Evolutionary conservation across 1,140 invertebrate genomes (phyloP).

Genomic region (Drosophila yakuba): DNA sequence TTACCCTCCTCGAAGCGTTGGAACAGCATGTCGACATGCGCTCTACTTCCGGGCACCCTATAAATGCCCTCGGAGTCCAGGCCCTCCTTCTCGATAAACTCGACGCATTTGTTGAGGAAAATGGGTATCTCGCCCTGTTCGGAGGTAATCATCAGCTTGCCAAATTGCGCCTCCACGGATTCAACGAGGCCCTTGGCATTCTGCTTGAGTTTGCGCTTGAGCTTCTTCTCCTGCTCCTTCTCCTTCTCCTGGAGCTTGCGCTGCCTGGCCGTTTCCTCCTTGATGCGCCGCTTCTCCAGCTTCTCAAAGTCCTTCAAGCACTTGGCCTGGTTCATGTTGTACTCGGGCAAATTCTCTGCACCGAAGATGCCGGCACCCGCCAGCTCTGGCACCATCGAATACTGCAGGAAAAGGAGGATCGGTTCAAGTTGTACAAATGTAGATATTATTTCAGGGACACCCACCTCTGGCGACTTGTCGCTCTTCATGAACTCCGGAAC

Average conservation of each 20-base stretch:
- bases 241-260: slow-evolving; percentile 90
- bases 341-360: slow-evolving; percentile 87
- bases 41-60: slow-evolving; percentile 96
- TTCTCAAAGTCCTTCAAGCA: slow-evolving; percentile 91
- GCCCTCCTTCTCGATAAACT: slow-evolving; percentile 97
- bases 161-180: slow-evolving; percentile 84
- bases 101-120: slow-evolving; percentile 97
- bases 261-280: slow-evolving; percentile 88
- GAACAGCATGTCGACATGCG: slow-evolving; percentile 96
- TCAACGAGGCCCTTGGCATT: slow-evolving; percentile 85
- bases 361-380: slow-evolving; percentile 85
- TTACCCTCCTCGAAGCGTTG: slow-evolving; percentile 95
- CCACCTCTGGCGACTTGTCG: slow-evolving; percentile 89
- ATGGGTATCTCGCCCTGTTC: slow-evolving; percentile 94
- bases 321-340: slow-evolving; percentile 89
- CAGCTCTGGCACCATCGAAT: slow-evolving; percentile 87
- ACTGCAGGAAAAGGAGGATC: slow-evolving; percentile 74
- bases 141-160: slow-evolving; percentile 89
- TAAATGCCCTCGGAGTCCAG: slow-evolving; percentile 98
- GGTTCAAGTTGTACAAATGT: not conserved
- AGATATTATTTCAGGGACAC: slow-evolving; percentile 28
- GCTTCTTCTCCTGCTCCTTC: slow-evolving; percentile 91
- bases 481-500: slow-evolving; percentile 74
- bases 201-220: slow-evolving; percentile 88
- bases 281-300: slow-evolving; percentile 89